A percentile compares a stretch with the other conserved stretches of the same genome.
Conservation (phyloP, 2,113 vertebrate genomes). For the Nannospalax galili region DNA sequence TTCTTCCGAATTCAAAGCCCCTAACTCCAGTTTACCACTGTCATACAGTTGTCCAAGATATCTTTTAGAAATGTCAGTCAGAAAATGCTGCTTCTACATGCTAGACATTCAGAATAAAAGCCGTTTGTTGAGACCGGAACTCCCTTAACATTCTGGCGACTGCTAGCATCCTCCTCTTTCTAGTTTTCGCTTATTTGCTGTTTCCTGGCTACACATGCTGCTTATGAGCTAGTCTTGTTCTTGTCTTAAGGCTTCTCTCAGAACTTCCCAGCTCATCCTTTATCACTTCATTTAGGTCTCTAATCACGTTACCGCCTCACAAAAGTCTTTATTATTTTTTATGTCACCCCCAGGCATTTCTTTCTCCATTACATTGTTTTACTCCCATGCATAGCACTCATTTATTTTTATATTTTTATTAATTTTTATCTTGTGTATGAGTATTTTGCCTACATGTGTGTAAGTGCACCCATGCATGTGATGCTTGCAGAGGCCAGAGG, state of each 20-base stretch:
- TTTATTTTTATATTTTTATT: not conserved
- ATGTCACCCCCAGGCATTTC: not conserved
- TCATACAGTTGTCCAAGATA: not conserved
- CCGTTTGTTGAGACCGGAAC: not conserved
- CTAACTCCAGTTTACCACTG: not conserved
- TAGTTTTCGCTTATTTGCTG: not conserved
- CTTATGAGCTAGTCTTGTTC: not conserved
- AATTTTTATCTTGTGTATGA: too few species aligned
- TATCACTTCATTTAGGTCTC: not conserved
- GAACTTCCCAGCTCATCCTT: not conserved
- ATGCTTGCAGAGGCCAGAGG: too few species aligned
- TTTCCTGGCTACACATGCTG: not conserved
- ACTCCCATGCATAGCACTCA: not conserved
- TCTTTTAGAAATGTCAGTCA: constrained; percentile 22
- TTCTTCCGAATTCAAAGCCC: not conserved
- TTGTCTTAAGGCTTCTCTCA: not conserved
- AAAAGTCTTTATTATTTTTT: not conserved
- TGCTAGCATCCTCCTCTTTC: not conserved
- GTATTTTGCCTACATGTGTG: too few species aligned
- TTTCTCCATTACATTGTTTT: not conserved
- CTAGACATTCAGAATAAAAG: not conserved
- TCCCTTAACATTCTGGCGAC: not conserved
- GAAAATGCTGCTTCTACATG: constrained; percentile 8
- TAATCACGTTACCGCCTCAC: not conserved
- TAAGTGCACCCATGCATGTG: too few species aligned